Evolutionary conservation across 2,888 invertebrate genomes (phyloP).

Genomic region (Gasteruption jaculator): DNA sequence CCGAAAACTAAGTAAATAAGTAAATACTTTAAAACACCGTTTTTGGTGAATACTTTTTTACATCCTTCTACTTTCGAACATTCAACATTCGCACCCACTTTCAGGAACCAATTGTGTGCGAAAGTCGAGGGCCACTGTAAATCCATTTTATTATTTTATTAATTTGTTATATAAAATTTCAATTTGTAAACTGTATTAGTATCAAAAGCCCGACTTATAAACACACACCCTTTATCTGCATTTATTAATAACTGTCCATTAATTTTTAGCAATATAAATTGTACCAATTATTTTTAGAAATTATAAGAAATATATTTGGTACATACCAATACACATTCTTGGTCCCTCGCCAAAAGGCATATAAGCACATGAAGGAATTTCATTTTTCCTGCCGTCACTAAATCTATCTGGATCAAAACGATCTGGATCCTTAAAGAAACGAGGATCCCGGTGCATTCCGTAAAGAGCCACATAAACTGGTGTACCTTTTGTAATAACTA

Average conservation of each 20-base stretch:
- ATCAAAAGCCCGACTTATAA: too few species aligned
- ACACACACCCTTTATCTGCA: too few species aligned
- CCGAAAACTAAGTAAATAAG: too few species aligned
- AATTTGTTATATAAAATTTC: not conserved
- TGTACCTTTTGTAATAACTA: slow-evolving; percentile 35
- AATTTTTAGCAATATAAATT: not conserved
- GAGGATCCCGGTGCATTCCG: slow-evolving; percentile 34
- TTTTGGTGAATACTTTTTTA: too few species aligned
- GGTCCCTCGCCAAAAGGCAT: slow-evolving; percentile 42
- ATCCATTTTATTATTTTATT: not conserved
- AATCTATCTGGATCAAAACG: slow-evolving; percentile 40
- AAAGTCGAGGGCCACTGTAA: too few species aligned
- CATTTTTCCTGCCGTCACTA: slow-evolving; percentile 33
- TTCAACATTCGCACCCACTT: too few species aligned
- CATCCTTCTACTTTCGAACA: too few species aligned
- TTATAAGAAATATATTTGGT: not conserved
- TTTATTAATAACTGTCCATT: too few species aligned
- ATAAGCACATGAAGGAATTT: slow-evolving; percentile 31
- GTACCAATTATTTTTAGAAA: not conserved
- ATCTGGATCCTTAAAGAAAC: slow-evolving; percentile 28
- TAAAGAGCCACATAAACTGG: slow-evolving; percentile 29
- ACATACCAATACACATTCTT: slow-evolving; percentile 34
- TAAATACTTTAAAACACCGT: too few species aligned
- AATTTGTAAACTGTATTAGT: not conserved
- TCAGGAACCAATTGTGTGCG: too few species aligned